These are phyloP conservation scores for Nothobranchius furzeri DNA, from an alignment of 2,113 vertebrate genomes.

Conservation along the genomic window DNA sequence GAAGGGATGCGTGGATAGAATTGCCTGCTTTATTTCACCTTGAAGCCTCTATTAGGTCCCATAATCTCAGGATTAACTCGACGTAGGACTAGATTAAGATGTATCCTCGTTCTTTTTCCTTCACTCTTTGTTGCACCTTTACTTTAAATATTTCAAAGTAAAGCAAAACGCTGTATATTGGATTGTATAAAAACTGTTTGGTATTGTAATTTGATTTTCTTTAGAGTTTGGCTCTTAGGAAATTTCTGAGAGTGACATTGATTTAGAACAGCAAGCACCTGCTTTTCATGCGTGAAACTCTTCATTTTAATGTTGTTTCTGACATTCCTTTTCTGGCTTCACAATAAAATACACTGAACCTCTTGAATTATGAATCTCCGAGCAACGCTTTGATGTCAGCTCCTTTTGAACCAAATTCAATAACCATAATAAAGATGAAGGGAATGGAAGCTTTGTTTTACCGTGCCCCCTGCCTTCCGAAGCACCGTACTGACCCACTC, in stretches of 20 bases:
- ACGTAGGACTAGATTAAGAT: constrained; percentile 54
- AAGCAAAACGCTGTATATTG: not conserved
- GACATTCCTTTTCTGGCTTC: constrained; percentile 60
- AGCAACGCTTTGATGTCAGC: constrained; percentile 75
- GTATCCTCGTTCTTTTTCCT: not conserved
- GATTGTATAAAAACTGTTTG: not conserved
- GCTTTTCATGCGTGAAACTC: constrained; percentile 45
- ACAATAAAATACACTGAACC: constrained; percentile 71
- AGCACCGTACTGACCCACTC: constrained; percentile 31
- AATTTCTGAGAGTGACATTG: not conserved
- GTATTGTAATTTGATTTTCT: constrained; percentile 1
- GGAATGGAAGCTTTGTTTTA: constrained; percentile 71
- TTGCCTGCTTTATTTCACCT: constrained; percentile 60
- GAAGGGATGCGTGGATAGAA: constrained; percentile 50
- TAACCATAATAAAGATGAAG: constrained; percentile 78
- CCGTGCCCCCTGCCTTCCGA: constrained; percentile 51
- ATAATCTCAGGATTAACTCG: constrained; percentile 56
- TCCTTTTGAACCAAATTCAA: constrained; percentile 81
- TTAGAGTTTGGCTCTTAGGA: not conserved
- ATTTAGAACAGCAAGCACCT: constrained; percentile 36
- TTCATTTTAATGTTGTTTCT: constrained; percentile 64
- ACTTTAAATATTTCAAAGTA: not conserved
- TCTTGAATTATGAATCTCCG: constrained; percentile 72
- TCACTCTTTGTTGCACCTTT: not conserved
- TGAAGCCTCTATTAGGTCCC: constrained; percentile 56